Base-by-base conservation (phyloP, 2,888 invertebrate genomes). In the Priocnemis perturbator region DNA sequence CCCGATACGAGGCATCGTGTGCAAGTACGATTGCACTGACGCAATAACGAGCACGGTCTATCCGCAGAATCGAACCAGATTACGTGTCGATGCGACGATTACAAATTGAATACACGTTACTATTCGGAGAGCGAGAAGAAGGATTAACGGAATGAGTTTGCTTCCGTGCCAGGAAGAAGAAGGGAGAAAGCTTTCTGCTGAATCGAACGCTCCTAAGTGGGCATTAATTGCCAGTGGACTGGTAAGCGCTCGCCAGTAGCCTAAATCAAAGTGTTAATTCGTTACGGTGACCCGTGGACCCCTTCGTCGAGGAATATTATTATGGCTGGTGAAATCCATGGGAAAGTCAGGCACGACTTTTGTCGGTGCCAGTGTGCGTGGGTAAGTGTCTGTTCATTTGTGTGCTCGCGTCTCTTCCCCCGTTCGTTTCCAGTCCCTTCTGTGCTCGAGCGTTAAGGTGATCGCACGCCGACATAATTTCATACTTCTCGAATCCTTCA, bases 241-340 rank as follows among this genome's bases (percentile, higher is more conserved):
- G 37, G 11, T 44, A 9, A 44, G 19, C 20, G 20, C 11, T 20
- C 3, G 17, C 20, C 44, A 47, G 26, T 48, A 45, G 60, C 48
- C 50, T 52, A 52, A 74, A 74, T 71, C 71, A 53, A 64, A 64
- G 59, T 52, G 71, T 60, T 74, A 68, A 67, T 71, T 64, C 71
- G 17, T 69, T 37, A 58, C 23, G 60, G 17, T 71, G 62, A 74
- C 64, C 75, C 55, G 55, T 53, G 48, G 69, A 67, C 60, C 65
- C 47, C 45, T 64, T 44, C 45, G 5, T 2, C 23, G 45, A 20
- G 53, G 47, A 59, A 55, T 37, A 30, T 55, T 11, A 37, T 37
- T 37, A 37, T 26, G 26, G 21, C 23, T 50, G 59, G 75, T 70
- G 75, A 72, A 76, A 76, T 70, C 72, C 76, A 70, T 76, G 76